A percentile compares a stretch with the other conserved stretches of the same genome.
Conservation (phyloP, 2,888 invertebrate genomes). For the Therioaphis trifolii region DNA sequence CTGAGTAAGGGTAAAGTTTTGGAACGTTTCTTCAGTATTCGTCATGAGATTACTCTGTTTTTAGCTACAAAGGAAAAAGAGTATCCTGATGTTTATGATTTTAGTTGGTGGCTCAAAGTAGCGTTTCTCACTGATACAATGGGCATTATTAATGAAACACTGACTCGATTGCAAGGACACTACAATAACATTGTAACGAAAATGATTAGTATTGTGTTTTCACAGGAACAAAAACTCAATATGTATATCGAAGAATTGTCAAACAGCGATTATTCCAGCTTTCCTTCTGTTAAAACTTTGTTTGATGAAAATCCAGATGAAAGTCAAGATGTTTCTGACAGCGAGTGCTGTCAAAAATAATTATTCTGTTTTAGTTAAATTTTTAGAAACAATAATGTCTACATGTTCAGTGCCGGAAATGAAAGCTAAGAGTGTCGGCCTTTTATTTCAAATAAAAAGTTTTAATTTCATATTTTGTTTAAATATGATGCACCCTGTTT, state of each 20-base stretch:
- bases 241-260: slow-evolving; percentile 32
- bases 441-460: too few relatives aligned
- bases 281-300: slow-evolving; percentile 26
- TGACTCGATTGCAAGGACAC: slow-evolving; percentile 37
- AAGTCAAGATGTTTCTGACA: slow-evolving; percentile 22
- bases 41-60: slow-evolving; percentile 40
- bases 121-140: slow-evolving; percentile 37
- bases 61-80: slow-evolving; percentile 35
- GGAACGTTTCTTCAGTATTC: slow-evolving; percentile 37
- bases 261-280: slow-evolving; percentile 18
- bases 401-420: too few relatives aligned
- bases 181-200: slow-evolving; percentile 33
- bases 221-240: slow-evolving; percentile 32
- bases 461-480: too few relatives aligned
- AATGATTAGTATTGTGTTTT: slow-evolving; percentile 34
- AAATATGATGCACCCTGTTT: too few relatives aligned
- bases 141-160: slow-evolving; percentile 35
- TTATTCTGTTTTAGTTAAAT: too few relatives aligned
- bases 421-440: too few relatives aligned
- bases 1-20: slow-evolving; percentile 32
- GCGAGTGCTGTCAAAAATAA: too few relatives aligned
- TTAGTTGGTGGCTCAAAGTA: slow-evolving; percentile 29
- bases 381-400: too few relatives aligned
- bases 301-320: slow-evolving; percentile 19
- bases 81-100: slow-evolving; percentile 37